phyloP scores from a whole-genome alignment of 2,888 invertebrate species.

The Caenorhabditis japonica region DNA sequence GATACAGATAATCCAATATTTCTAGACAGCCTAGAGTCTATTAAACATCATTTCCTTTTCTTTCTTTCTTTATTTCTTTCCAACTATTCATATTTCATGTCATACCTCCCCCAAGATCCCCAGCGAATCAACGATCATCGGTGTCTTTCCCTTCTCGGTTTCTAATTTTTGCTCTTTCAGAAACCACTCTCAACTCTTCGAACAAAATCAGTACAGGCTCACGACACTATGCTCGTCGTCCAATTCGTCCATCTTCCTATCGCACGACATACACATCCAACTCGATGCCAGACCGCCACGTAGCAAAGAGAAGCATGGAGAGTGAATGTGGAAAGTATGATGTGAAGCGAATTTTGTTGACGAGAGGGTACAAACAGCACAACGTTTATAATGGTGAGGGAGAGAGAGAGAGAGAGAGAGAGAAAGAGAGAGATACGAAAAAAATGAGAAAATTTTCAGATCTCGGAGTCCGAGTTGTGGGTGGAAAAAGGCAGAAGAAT shows the following conservation, averaged over 20 bases:
- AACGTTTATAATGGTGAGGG: constrained; percentile 75
- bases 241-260: constrained; percentile 45
- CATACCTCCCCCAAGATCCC: constrained; percentile 8
- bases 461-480: constrained; percentile 82
- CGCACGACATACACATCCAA: constrained; percentile 24
- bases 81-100: neutral
- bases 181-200: constrained; percentile 28
- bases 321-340: constrained; percentile 37
- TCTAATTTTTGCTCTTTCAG: constrained; percentile 20
- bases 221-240: constrained; percentile 40
- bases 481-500: constrained; percentile 81
- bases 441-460: constrained; percentile 72
- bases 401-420: no score
- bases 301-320: constrained; percentile 20
- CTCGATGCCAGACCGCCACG: constrained; percentile 47
- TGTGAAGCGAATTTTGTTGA: constrained; percentile 81
- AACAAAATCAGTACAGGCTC: constrained; percentile 38
- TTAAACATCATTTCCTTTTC: constrained; percentile 1
- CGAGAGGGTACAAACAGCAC: constrained; percentile 81
- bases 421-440: neutral
- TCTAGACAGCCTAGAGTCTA: no score
- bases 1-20: neutral
- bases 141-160: constrained; percentile 2
- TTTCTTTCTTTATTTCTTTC: neutral
- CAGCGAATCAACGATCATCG: constrained; percentile 37